A percentile compares a stretch with the other conserved stretches of the same genome.
Conservation (phyloP, 2,888 invertebrate genomes). For the Tetrapedia diversipes region DNA sequence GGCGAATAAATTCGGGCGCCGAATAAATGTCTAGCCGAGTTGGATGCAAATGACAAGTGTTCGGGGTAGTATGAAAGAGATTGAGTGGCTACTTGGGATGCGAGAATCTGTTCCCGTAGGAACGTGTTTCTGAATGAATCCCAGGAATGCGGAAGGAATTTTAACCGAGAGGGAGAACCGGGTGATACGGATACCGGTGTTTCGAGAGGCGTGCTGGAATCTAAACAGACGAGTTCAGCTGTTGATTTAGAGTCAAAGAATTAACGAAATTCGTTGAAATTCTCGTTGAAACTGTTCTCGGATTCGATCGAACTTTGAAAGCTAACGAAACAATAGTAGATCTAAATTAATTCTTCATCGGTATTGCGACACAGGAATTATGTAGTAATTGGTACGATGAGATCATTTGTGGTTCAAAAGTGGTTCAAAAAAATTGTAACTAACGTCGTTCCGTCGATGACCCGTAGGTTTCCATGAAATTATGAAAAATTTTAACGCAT, state of each 20-base stretch:
- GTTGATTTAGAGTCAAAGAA: not conserved
- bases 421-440: too few relatives aligned
- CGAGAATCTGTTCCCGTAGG: slow-evolving; percentile 24
- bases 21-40: not conserved
- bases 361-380: too few relatives aligned
- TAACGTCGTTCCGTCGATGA: too few relatives aligned
- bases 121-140: slow-evolving; percentile 28
- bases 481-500: too few relatives aligned
- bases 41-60: slow-evolving; percentile 23
- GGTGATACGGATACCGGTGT: slow-evolving; percentile 2
- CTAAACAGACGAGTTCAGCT: not conserved
- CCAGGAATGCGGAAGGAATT: slow-evolving; percentile 27
- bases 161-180: not conserved
- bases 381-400: too few relatives aligned
- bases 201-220: not conserved
- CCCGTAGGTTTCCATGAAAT: too few relatives aligned
- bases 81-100: slow-evolving; percentile 39
- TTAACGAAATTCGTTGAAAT: too few relatives aligned
- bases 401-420: too few relatives aligned
- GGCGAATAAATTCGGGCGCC: not conserved
- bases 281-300: too few relatives aligned
- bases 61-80: slow-evolving; percentile 19
- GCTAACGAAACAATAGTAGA: too few relatives aligned
- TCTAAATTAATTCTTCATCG: too few relatives aligned
- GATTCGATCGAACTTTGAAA: not conserved